A percentile compares a stretch with the other conserved stretches of the same genome.
Conservation (phyloP, 2,888 invertebrate species). For the Augochlorella aurata region DNA sequence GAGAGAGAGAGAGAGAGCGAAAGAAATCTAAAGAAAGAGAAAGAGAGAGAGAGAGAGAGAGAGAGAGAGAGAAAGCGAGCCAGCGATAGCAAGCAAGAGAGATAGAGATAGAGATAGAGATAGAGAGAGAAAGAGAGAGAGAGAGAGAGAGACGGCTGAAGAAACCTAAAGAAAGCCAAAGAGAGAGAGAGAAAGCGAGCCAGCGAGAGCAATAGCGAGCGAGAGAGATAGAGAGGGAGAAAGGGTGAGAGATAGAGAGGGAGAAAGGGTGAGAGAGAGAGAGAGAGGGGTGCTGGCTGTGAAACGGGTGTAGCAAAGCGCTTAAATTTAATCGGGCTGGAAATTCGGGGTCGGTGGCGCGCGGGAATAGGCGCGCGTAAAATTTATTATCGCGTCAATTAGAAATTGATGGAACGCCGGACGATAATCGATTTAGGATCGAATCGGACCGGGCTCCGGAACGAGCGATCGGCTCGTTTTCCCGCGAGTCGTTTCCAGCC, state of each 20-base stretch:
- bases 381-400: constrained; percentile 78
- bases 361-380: constrained; percentile 60
- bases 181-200: background rate
- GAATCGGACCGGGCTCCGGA: constrained; percentile 59
- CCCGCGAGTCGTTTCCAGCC: constrained; percentile 30
- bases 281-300: background rate
- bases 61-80: no score
- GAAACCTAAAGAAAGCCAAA: background rate
- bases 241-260: background rate
- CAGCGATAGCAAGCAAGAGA: no score
- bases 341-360: constrained; percentile 61
- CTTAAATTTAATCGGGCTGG: constrained; percentile 71
- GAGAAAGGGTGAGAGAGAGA: background rate
- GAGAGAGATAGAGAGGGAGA: background rate
- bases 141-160: background rate
- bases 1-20: no score
- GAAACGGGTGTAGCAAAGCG: constrained; percentile 57
- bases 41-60: no score
- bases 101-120: no score
- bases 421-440: constrained; percentile 75
- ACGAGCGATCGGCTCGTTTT: constrained; percentile 48
- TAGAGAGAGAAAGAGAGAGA: background rate
- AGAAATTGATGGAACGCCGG: constrained; percentile 77
- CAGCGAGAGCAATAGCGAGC: background rate
- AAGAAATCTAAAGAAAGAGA: no score